Evolutionary conservation across 2,113 vertebrate species (phyloP), one percentile per base, ranked within the genome.

Genomic region (Petrocephalus microphthalmus): DNA sequence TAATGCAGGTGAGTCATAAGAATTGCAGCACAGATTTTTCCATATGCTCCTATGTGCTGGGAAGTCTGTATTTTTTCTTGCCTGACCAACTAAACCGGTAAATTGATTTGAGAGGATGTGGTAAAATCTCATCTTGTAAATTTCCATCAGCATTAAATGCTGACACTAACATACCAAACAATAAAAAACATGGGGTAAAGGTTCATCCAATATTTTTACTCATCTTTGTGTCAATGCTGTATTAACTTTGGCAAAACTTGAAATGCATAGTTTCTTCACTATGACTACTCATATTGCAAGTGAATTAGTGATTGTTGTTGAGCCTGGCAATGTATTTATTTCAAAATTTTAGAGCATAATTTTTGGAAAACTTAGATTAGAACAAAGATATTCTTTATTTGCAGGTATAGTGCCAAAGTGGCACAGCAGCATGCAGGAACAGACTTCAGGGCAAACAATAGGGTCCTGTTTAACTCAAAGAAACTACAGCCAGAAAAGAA

Each of bases 101-200:
- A 78, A 78, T 78, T 78, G 71, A 78, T 78, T 78, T 78, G 71
- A 78, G 71, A 42, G 71, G 71, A 78, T 37, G 33, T 78, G 67
- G 33, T 74, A 42, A 78, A 78, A 78, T 78, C 67, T 74, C 67
- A 74, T 74, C 71, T 78, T 78, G 33, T 78, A 78, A 42, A 42
- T 78, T 78, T 78, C 71, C 37, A 42, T 78, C 33, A 78, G 33
- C 17, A 42, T 78, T 42, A 78, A 78, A 78, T 42, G 71, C 71
- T 78, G 71, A 78, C 71, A 78, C 17, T 19, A 6, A 78, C 71
- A 78, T 42, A 13, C 37, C 37, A 78, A 78, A 78, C 60, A 42
- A 29, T 42, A 19, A 42, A 42, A 78, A 78, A 37, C 29, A 19
- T 19, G 29, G 71, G 71, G 33, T 42, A 2, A 29, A 19, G 71